Evolutionary conservation across 1,140 invertebrate genomes (phyloP), one percentile per base, ranked within the genome.

Genomic region (Drosophila sp.): DNA sequence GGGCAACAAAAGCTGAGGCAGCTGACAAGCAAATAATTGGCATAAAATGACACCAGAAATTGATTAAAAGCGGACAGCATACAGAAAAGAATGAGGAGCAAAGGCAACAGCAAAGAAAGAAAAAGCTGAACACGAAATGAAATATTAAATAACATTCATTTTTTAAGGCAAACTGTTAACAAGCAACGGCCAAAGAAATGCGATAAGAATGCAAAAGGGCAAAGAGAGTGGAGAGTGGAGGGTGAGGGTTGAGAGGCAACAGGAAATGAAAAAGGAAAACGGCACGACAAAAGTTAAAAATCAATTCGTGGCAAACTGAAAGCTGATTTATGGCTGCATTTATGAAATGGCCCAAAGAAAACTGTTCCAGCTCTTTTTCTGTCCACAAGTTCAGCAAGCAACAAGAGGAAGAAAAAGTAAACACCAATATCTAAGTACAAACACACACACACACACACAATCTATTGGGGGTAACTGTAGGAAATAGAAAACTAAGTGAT

Each of bases 401-500:
- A 38, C 5, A 27, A 29, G 43, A 70, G 16, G 18, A 64, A 57
- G 43, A 69, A 50, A 50, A 77, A 70, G 53, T 63, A 61, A 76
- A 73, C 53, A 65, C 40, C 43, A 65, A 48, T 25, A 57, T 46
- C 4, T 7, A 40, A 51, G 54, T 53, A 65, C 45, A 61, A 45
- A 82, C n/a, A 62, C 32, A 57, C 18, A 65, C 45, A 58, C 43
- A 53, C 40, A 72, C 36, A 72, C 16, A 48, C 25, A 45, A 50
- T 63, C 62, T 73, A 72, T 67, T 53, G 75, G 27, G 14, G 14
- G 50, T 53, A 73, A 65, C 54, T 65, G 71, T 76, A 63, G 72
- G 76, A 90, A 89, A 89, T 90, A 80, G 83, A 89, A 82, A 90
- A 86, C 82, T 80, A 90, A 89, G 82, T 90, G 89, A 90, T 90